Evolutionary conservation across 2,113 vertebrate genomes (phyloP).

Genomic region (Toxostoma redivivum): DNA sequence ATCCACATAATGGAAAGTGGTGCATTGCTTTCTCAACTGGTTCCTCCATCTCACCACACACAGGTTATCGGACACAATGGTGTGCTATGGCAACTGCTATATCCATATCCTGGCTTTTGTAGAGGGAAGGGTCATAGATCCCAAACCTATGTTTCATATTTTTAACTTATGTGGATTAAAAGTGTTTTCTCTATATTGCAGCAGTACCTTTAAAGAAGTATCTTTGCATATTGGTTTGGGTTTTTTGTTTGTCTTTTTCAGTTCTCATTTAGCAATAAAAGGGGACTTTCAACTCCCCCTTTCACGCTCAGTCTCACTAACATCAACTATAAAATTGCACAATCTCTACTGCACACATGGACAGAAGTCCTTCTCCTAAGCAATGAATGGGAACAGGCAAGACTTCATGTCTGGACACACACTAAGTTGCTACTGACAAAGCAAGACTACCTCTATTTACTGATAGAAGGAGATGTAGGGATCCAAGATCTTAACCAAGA

Average conservation of each 20-base stretch:
- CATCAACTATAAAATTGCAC: background rate
- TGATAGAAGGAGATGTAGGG: background rate
- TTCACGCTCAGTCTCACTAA: background rate
- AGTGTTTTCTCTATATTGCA: background rate
- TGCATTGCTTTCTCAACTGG: background rate
- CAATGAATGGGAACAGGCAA: background rate
- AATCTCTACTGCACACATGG: background rate
- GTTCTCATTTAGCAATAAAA: background rate
- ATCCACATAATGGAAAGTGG: fast-evolving
- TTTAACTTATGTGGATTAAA: background rate
- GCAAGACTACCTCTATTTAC: background rate
- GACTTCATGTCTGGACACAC: background rate
- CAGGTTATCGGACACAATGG: too few species aligned
- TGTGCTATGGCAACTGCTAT: background rate
- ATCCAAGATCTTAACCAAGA: background rate
- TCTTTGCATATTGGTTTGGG: background rate
- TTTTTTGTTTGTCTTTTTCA: background rate
- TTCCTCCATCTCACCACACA: fast-evolving
- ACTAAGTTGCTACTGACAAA: background rate
- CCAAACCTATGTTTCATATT: background rate
- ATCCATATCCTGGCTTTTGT: fast-evolving
- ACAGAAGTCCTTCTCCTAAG: background rate
- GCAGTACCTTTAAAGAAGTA: background rate
- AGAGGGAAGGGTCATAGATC: background rate
- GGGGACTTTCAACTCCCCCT: background rate